Evolutionary conservation across 2,888 invertebrate species (phyloP), one percentile per base, ranked within the genome.

Genomic region (Didymodactylos carnosus): DNA sequence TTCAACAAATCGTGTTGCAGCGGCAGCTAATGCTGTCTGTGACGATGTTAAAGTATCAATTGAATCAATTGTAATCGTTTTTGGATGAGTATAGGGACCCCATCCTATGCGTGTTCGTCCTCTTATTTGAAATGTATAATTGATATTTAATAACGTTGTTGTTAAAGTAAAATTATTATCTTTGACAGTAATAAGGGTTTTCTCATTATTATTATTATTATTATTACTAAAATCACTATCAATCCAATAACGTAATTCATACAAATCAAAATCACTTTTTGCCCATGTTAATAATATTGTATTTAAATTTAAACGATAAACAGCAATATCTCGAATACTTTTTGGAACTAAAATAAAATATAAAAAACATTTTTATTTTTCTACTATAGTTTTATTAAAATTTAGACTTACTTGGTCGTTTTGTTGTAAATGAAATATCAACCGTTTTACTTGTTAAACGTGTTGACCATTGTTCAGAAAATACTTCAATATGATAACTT

Each of bases 111-210:
- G n/a, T 23, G 40, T 71, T 11, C 29, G 40, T 3, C 39, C 53
- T 23, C 74, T 51, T 62, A 74, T 53, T 72, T 74, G 71, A 69
- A 71, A 74, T 46, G 41, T 53, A 46, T 74, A 74, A 6, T 41
- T 25, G 62, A 43, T 62, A 3, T 40, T 39, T 23, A 69, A 69
- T 3, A 41, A 35, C n/a, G 53, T 69, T n/a, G 71, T 71, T 62
- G 41, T 62, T 39, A 74, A 69, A 23, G 74, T 71, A 39, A 74
- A 74, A 71, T 74, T 74, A 14, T 39, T 51, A 3, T 16, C 13
- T 71, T 10, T n/a, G 14, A 43, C 19, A 35, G 16, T 35, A 25
- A 71, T 0, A 39, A 41, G 19, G 11, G 62, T 27, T 43, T 71
- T 71, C 8, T 74, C 46, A 25, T 71, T 53, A 39, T 69, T 40